phyloP scores from a whole-genome alignment of 37 sponge, comb jelly and placozoan genomes.

The Cladorhizidae sp. region DNA sequence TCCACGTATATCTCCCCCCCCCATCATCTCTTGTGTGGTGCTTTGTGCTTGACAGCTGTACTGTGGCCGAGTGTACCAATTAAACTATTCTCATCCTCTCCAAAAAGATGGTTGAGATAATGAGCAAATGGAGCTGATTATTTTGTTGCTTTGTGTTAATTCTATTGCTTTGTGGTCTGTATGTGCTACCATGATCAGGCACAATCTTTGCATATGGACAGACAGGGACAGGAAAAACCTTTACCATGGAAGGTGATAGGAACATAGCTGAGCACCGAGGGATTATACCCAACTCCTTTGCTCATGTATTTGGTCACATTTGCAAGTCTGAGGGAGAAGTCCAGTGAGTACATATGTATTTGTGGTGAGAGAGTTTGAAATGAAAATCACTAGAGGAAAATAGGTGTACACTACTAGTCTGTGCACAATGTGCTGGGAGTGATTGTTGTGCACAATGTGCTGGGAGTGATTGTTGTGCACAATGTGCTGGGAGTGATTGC shows the following conservation, averaged over 20 bases:
- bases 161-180: neutral
- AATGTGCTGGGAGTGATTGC: no score
- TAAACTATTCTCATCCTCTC: neutral
- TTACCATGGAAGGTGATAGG: constrained; percentile 93
- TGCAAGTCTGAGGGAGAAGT: constrained; percentile 66
- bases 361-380: no score
- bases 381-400: neutral
- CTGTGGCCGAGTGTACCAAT: no score
- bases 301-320: constrained; percentile 86
- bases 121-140: neutral
- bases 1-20: no score
- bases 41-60: no score
- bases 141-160: neutral
- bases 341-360: constrained; percentile 21
- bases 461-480: no score
- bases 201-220: constrained; percentile 99
- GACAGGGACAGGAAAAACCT: constrained; percentile 99
- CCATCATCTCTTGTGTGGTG: no score
- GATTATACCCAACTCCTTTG: constrained; percentile 98
- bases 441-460: no score
- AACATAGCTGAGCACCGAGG: constrained; percentile 80
- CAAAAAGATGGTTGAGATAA: neutral
- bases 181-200: constrained; percentile 46
- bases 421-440: no score
- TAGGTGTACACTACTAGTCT: neutral